Conservation (phyloP, 2,113 vertebrate genomes). For the Macaca mulatta region DNA sequence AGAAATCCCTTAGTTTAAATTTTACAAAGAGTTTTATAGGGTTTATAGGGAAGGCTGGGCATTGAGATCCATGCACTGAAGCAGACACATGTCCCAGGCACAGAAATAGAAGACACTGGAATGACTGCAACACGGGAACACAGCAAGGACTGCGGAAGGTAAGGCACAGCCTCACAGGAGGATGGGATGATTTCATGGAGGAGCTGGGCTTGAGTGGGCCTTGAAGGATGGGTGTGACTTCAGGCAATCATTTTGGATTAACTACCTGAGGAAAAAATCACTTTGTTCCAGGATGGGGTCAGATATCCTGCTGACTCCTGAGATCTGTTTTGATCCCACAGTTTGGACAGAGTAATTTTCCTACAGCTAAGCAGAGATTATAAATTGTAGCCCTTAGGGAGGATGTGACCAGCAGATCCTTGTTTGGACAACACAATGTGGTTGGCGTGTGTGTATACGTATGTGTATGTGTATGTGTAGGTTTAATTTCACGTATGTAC, state of each 20-base stretch:
- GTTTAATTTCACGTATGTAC: background rate
- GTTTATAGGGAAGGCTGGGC: background rate
- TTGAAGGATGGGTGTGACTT: background rate
- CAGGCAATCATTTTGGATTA: background rate
- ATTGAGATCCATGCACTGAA: background rate
- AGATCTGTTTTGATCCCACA: background rate
- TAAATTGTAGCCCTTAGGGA: background rate
- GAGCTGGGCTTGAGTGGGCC: background rate
- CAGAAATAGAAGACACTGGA: too few species aligned
- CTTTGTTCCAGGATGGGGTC: background rate
- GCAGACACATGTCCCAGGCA: background rate
- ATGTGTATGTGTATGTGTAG: background rate
- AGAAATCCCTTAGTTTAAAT: background rate
- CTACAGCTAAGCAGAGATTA: background rate
- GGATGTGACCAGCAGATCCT: background rate
- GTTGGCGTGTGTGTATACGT: accelerated
- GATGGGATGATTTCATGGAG: background rate
- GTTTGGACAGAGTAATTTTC: background rate
- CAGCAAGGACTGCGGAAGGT: background rate
- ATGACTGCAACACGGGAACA: background rate
- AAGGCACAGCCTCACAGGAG: background rate
- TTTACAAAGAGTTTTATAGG: background rate
- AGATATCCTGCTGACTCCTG: background rate
- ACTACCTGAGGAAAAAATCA: background rate
- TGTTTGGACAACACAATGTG: background rate